phyloP scores from a whole-genome alignment of 2,888 invertebrate species.

The Drosophila atripex region DNA sequence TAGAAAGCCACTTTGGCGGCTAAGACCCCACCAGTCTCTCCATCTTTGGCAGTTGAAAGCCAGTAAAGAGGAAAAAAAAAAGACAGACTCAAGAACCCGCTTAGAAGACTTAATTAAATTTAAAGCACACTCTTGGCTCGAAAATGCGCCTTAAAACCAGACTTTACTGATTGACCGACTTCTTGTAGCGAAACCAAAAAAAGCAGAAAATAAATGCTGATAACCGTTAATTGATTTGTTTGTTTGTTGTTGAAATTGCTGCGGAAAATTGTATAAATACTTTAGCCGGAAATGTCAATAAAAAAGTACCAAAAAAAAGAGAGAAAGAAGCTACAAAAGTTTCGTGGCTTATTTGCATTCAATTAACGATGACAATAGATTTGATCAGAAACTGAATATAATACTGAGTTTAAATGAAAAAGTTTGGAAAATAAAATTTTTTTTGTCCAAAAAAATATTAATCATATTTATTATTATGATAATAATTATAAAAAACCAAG shows the following conservation, averaged over 20 bases:
- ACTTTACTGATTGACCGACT: constrained; percentile 69
- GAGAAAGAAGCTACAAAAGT: not conserved
- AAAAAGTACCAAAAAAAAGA: constrained; percentile 7
- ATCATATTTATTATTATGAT: too few relatives aligned
- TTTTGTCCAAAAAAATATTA: too few relatives aligned
- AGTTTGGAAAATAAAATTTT: too few relatives aligned
- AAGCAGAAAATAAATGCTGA: constrained; percentile 7
- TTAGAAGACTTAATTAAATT: constrained; percentile 71
- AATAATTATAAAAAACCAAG: not conserved
- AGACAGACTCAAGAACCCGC: constrained; percentile 17
- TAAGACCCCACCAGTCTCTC: constrained; percentile 37
- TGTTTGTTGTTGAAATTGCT: constrained; percentile 31
- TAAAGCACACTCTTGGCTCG: constrained; percentile 49
- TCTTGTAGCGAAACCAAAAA: constrained; percentile 59
- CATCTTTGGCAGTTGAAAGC: constrained; percentile 33
- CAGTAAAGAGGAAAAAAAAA: too few relatives aligned
- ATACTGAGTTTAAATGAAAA: not conserved
- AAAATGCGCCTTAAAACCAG: constrained; percentile 9
- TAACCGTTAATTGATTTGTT: constrained; percentile 72
- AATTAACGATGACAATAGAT: constrained; percentile 19
- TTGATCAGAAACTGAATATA: not conserved
- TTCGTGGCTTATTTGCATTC: constrained; percentile 20
- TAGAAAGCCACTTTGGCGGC: constrained; percentile 72
- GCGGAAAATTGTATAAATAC: constrained; percentile 22
- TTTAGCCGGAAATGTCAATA: constrained; percentile 6